Evolutionary conservation across 2,888 invertebrate species (phyloP), one percentile per base, ranked within the genome.

Genomic region (Blastobasis lacticolella): DNA sequence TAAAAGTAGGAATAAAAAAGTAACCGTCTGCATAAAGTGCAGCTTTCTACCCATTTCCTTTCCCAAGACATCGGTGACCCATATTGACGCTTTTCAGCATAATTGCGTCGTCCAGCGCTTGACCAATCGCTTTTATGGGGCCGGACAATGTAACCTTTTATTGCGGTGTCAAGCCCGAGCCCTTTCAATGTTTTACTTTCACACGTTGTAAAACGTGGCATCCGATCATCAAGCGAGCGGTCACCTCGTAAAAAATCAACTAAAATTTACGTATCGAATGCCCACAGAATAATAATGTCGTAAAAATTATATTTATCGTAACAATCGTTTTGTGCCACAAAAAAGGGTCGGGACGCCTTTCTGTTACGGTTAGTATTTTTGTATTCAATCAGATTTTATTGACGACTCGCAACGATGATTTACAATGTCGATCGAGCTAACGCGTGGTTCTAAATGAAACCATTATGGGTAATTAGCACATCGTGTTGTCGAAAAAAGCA

Each of bases 131-230:
- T 62, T 81, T 83, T 80, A 83, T 69, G 71, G 73, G 69, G 62
- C 70, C 70, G 74, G 75, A 69, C 75, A 69, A 69, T 69, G 69
- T 56, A 59, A 67, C 67, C 73, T 79, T 80, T 77, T 77, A 74
- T 64, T 63, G 64, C 54, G 55, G 58, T 66, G 73, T 73, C 72
- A 68, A 65, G 66, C 65, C 61, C 59, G 56, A 58, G 74, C 74
- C 78, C 80, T 74, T 73, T 72, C 75, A 77, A 72, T 79, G 68
- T 76, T 81, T 73, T 74, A 78, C 81, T 83, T 84, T 87, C 85
- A 84, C 84, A 87, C 85, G 83, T 85, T 83, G 75, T 78, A 74
- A 82, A 79, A 81, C 63, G 60, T 71, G 67, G 75, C 74, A 78
- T 82, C 78, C 77, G 77, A 76, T 75, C 66, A 69, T 66, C 54